Evolutionary conservation across 2,888 invertebrate genomes (phyloP).

Genomic region (Hyalella azteca): DNA sequence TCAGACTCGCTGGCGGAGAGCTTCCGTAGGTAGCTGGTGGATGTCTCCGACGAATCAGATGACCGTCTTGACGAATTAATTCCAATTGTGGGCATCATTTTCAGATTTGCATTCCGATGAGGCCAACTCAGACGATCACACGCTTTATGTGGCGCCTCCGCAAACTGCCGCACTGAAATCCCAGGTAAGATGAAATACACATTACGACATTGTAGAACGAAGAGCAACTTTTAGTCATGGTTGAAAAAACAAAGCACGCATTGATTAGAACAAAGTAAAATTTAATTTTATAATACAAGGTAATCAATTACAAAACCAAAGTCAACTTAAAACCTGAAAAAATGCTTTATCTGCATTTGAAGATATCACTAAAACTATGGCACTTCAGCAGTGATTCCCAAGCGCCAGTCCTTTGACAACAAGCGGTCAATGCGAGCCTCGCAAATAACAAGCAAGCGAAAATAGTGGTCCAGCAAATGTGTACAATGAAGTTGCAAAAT

Average conservation of each 20-base stretch:
- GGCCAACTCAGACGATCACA: not conserved
- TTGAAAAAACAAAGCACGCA: not conserved
- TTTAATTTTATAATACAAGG: too few relatives aligned
- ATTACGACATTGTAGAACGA: too few relatives aligned
- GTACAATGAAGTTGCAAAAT: too few relatives aligned
- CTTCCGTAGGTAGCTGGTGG: not conserved
- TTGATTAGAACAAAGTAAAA: not conserved
- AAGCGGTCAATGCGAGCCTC: too few relatives aligned
- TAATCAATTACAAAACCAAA: too few relatives aligned
- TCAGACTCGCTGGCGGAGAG: not conserved
- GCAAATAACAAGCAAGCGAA: too few relatives aligned
- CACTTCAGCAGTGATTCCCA: too few relatives aligned
- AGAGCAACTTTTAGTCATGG: not conserved
- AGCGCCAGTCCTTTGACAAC: too few relatives aligned
- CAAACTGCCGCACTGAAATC: not conserved
- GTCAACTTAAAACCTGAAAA: too few relatives aligned
- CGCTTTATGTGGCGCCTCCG: not conserved
- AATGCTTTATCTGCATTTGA: too few relatives aligned
- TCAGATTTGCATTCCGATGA: not conserved
- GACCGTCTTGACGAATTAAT: not conserved
- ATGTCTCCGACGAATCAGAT: not conserved
- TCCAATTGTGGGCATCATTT: not conserved
- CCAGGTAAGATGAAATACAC: not conserved
- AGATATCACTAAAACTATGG: too few relatives aligned
- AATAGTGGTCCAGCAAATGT: too few relatives aligned